Percentiles rank a stretch among this genome's conserved stretches.
Conservation (phyloP, 2,113 vertebrate species). For the Ammodytes marinus region DNA sequence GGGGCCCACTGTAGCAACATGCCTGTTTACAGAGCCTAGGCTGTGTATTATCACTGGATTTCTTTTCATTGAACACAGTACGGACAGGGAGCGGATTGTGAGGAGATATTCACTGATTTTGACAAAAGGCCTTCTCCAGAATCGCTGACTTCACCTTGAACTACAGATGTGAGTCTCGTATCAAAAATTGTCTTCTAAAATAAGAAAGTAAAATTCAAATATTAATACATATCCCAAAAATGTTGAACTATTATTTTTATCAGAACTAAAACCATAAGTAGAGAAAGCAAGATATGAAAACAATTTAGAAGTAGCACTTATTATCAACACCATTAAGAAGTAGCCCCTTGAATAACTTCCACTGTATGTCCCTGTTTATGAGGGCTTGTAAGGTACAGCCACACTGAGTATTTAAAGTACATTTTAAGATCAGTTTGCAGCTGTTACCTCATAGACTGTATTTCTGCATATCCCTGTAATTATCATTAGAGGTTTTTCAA, state of each 20-base stretch:
- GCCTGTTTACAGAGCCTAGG: too few relatives aligned
- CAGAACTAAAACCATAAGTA: background rate
- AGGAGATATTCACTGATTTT: too few relatives aligned
- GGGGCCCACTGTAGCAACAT: too few relatives aligned
- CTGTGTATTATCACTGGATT: too few relatives aligned
- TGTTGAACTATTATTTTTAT: background rate
- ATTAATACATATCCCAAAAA: background rate
- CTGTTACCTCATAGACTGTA: constrained; percentile 7
- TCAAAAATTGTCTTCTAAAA: background rate
- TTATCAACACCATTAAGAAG: background rate
- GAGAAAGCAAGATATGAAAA: background rate
- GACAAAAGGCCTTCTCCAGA: too few relatives aligned
- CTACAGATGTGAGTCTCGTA: too few relatives aligned
- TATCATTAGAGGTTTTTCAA: background rate
- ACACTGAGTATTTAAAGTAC: background rate
- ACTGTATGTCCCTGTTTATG: background rate
- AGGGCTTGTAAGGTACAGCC: background rate
- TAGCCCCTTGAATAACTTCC: background rate
- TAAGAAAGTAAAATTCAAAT: background rate
- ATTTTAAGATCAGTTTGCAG: constrained; percentile 33
- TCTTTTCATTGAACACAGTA: too few relatives aligned
- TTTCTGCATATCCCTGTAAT: background rate
- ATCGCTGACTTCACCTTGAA: too few relatives aligned
- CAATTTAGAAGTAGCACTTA: background rate
- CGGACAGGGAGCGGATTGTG: too few relatives aligned